Evolutionary conservation across 30 jellyfish, hydroid and myxozoan genomes (phyloP), one percentile per base, ranked within the genome.

Genomic region (Pelagia noctiluca): DNA sequence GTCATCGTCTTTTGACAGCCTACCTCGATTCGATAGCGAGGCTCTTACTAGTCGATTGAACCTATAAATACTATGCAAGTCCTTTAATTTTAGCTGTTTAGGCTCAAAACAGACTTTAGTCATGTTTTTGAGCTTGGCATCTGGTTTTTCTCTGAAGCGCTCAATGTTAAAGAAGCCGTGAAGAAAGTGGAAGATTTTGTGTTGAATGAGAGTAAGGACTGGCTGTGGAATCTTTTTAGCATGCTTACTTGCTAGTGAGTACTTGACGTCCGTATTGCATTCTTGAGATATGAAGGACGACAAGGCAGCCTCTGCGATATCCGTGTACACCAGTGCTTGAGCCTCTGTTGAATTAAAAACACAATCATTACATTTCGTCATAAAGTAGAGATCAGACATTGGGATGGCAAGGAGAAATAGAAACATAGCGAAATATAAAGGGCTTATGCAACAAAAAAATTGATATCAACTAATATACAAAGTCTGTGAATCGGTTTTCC

Each of bases 41-140:
- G 98, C 93, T 53, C 62, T 79, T 31, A 85, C 84, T 2, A 83
- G 63, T 74, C 96, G 37, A 30, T 91, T 91, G 49, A 91, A 91
- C 22, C 88, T 67, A 22, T 35, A 63, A 26, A 91, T 46, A 5
- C 86, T 47, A n/a, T 78, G 88, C 32, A 90, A 74, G 38, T 91
- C 94, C 21, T 71, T 75, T 11, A 71, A 71, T n/a, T 73, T 63
- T 19, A 91, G 60, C 35, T 68, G 64, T 2, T 76, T 71, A 2
- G 98, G 98, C 68, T 91, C 98, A 47, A 91, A 91, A 82, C 98
- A 91, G 72, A 74, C 89, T 63, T 91, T 91, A 22, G 94, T 85
- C 94, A 85, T 75, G 61, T 85, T 84, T 28, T 61, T 48, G 8
- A 84, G 60, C 7, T 71, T 64, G 23, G 49, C 54, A 2, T 79